Evolutionary conservation across 2,888 invertebrate species (phyloP), one percentile per base, ranked within the genome.

Genomic region (Plagiodera versicolora): DNA sequence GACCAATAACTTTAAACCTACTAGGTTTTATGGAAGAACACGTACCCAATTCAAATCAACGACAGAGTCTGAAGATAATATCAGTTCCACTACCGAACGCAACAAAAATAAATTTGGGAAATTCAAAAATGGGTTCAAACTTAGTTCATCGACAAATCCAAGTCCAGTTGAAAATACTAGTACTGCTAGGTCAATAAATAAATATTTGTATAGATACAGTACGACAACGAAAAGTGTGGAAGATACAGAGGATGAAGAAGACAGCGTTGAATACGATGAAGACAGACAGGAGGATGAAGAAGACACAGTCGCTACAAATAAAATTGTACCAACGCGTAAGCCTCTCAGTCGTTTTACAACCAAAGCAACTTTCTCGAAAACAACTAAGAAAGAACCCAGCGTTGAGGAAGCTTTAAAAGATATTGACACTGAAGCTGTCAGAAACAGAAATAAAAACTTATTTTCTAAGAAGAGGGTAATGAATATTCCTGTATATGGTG

Each of bases 371-470:
- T 56, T 64, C 35, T 35, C 64, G 18, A 64, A 53, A 52, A 16
- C 63, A n/a, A 67, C 70, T 10, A 68, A 70, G n/a, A 67, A 67
- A 63, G 32, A 56, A 44, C 16, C 66, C 6, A 60, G 50, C 59
- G 57, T 53, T 32, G 60, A 65, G 8, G 69, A 68, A 47, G 62
- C 71, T 57, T 65, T 75, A 48, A 68, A 70, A 24, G 81, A 81
- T 56, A 72, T 83, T 6, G 80, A 84, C 66, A 79, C 81, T 30
- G 82, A 83, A 70, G 83, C 82, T 8, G 71, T 84, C 17, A 83
- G 82, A 74, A 81, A 81, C 35, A 79, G 83, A 65, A 84, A 84
- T 65, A 84, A 83, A 68, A 83, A 83, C 71, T 77, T 85, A 51
- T 85, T 84, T 63, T 82, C 83, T 56, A 80, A 79, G 62, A 73